These are phyloP conservation scores for Columba janthina DNA, from an alignment of 2,113 vertebrate genomes.

Conservation along the genomic window DNA sequence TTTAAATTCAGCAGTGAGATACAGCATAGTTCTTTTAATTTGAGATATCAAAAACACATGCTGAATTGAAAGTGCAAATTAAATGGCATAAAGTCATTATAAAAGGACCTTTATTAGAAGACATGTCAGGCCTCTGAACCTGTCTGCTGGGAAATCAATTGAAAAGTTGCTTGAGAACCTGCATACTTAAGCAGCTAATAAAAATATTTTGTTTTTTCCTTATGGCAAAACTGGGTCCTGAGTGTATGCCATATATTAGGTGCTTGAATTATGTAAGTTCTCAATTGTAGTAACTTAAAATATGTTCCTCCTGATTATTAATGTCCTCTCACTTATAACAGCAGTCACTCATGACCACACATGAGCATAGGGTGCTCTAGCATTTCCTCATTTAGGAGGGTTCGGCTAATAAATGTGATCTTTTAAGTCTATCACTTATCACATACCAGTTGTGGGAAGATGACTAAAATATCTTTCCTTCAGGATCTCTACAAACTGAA, in stretches of 20 bases:
- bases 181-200: background rate
- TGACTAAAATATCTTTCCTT: background rate
- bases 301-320: background rate
- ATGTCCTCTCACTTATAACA: background rate
- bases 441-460: background rate
- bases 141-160: background rate
- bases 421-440: background rate
- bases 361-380: background rate
- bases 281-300: background rate
- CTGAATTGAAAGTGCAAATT: background rate
- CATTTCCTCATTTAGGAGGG: background rate
- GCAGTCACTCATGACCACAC: background rate
- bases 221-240: background rate
- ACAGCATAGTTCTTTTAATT: background rate
- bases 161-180: background rate
- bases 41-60: background rate
- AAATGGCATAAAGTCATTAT: background rate
- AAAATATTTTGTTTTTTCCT: background rate
- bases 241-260: background rate
- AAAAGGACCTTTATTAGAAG: background rate
- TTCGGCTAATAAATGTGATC: background rate
- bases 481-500: background rate
- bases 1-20: background rate
- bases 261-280: background rate
- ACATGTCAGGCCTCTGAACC: background rate